Conservation (phyloP, 2,113 vertebrate species). For the Callithrix jacchus region DNA sequence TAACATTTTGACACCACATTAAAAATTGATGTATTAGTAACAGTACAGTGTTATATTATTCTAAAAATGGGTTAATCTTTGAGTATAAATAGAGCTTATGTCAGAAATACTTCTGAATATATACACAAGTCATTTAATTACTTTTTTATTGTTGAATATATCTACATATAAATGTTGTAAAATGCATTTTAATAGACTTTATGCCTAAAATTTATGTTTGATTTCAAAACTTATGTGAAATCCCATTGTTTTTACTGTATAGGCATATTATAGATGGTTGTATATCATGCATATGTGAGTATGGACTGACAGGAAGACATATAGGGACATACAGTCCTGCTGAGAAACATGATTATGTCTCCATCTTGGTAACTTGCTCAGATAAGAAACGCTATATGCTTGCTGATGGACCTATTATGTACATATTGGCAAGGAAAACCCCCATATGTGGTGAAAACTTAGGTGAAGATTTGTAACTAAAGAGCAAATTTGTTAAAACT, state of each 20-base stretch:
- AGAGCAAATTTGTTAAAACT: not conserved
- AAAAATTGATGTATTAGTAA: not conserved
- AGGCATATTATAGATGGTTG: not conserved
- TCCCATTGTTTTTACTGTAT: not conserved
- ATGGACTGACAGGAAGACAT: not conserved
- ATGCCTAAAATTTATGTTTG: not conserved
- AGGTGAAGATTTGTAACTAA: not conserved
- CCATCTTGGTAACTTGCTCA: not conserved
- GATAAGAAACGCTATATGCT: not conserved
- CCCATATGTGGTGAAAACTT: not conserved
- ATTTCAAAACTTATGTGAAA: not conserved
- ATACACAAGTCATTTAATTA: not conserved
- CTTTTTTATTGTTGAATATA: not conserved
- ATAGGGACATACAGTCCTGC: rapidly evolving
- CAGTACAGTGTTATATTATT: not conserved
- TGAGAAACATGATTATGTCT: not conserved
- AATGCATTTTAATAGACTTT: not conserved
- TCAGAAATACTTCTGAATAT: not conserved
- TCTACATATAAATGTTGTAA: not conserved
- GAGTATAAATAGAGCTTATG: not conserved
- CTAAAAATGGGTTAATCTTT: not conserved
- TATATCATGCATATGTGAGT: not conserved
- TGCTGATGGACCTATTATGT: not conserved
- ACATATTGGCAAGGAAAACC: not conserved
- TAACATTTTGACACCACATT: not conserved